These are phyloP conservation scores for Nycticryphes semicollaris DNA, from an alignment of 2,113 vertebrate genomes.

Conservation along the genomic window DNA sequence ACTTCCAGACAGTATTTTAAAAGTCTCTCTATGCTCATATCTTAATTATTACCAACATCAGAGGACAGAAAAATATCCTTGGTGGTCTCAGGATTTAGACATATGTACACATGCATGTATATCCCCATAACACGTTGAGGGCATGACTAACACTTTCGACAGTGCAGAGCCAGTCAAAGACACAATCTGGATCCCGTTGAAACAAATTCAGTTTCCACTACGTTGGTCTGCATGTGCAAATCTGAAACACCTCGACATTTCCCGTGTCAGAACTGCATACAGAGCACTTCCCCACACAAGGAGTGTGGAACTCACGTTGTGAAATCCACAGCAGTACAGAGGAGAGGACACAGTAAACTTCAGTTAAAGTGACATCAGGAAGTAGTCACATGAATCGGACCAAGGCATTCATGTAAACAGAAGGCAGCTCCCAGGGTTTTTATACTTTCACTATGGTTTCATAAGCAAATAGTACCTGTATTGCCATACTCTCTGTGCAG, in stretches of 20 bases:
- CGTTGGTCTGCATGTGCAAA: not conserved
- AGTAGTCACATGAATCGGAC: not conserved
- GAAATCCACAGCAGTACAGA: not conserved
- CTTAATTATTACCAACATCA: not conserved
- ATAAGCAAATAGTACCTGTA: not conserved
- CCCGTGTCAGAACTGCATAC: not conserved
- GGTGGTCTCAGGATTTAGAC: no score
- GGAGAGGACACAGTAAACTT: not conserved
- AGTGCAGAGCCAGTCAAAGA: not conserved
- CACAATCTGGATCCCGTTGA: not conserved
- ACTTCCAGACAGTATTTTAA: not conserved
- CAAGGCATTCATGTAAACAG: not conserved
- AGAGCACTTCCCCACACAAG: not conserved
- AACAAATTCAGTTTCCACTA: not conserved
- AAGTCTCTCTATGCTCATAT: not conserved
- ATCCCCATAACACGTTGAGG: not conserved
- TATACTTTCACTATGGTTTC: not conserved
- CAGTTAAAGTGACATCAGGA: not conserved
- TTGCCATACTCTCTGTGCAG: not conserved
- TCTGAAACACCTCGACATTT: fast-evolving
- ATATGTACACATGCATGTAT: not conserved
- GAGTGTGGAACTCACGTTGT: not conserved
- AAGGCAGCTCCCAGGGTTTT: not conserved
- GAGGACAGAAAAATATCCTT: not conserved
- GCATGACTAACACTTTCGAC: not conserved